Evolutionary conservation across 2,888 invertebrate genomes (phyloP), one percentile per base, ranked within the genome.

Genomic region (Pardosa pseudoannulata): DNA sequence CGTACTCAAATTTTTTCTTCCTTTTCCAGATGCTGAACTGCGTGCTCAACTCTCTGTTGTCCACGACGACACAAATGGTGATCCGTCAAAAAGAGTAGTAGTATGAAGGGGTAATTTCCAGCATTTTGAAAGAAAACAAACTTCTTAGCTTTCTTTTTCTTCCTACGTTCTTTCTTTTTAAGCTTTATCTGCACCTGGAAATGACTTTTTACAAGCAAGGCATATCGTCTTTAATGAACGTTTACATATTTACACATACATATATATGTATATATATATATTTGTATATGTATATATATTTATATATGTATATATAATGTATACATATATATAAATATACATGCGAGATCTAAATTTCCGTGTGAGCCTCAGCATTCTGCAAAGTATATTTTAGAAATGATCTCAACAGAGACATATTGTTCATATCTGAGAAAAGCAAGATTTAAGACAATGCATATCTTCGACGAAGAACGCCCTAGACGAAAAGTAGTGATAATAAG

Each of bases 41-140:
- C 74, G 86, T 23, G 86, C 86, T 29, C 86, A 87, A 31, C 36
- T 87, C 9, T 87, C 86, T n/a, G 86, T 87, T 16, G 80, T 76
- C 16, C 86, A 71, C 16, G 86, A 87, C 36, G 75, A 70, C 16
- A 11, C 70, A 19, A 71, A 75, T 27, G 70, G 75, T 0, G 79
- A 85, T 9, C 46, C 79, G n/a, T 56, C 85, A 13, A 56, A 31
- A 19, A 7, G 74, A 70, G 75, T 79, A 9, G 64, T 74, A n/a
- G 79, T 86, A 5, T 86, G 74, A 86, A n/a, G n/a, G 41, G 0
- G 9, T 32, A 23, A n/a, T 39, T 6, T 64, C 41, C 39, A 23
- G 16, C 29, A 39, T 16, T 41, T 31, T 70, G n/a, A 39, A 70
- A 67, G 71, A 64, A 32, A 32, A 29, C 29, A 56, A 56, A 36